Conservation (phyloP, 1,140 invertebrate species). For the Thalassaphorura encarpata region DNA sequence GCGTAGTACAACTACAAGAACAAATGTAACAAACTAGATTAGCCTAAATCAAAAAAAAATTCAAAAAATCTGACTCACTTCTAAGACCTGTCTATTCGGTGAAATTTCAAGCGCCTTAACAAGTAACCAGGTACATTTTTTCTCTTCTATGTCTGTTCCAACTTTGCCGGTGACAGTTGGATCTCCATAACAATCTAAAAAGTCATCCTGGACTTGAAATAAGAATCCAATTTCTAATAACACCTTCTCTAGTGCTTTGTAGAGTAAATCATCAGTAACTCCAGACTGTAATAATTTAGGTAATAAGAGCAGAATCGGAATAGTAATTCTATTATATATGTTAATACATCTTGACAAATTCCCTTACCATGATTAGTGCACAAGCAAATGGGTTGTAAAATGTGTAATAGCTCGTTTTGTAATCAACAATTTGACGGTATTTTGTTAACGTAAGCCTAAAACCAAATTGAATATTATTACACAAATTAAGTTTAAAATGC, state of each 20-base stretch:
- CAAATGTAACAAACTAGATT: too few relatives aligned
- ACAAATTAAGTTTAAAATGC: too few relatives aligned
- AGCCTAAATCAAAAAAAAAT: too few relatives aligned
- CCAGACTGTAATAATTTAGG: background rate
- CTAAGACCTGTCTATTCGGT: too few relatives aligned
- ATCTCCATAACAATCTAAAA: slow-evolving; percentile 85
- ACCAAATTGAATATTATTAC: too few relatives aligned
- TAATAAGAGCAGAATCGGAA: background rate
- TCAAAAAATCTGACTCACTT: too few relatives aligned
- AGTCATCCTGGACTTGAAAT: slow-evolving; percentile 78
- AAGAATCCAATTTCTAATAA: slow-evolving; percentile 50
- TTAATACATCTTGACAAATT: background rate
- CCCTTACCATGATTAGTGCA: slow-evolving; percentile 45
- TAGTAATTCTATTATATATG: background rate
- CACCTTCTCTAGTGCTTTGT: slow-evolving; percentile 40
- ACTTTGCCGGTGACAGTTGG: slow-evolving; percentile 72
- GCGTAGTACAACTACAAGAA: too few relatives aligned
- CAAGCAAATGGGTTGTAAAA: slow-evolving; percentile 51
- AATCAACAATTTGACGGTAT: slow-evolving; percentile 50
- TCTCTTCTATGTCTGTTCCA: slow-evolving; percentile 51
- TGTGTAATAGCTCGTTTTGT: slow-evolving; percentile 56
- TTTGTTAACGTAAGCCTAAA: slow-evolving; percentile 39
- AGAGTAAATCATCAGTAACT: background rate
- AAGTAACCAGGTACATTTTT: slow-evolving; percentile 48
- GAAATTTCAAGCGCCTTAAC: slow-evolving; percentile 39